phyloP scores from a whole-genome alignment of 1,140 invertebrate species.

The Globodera ellingtonae region DNA sequence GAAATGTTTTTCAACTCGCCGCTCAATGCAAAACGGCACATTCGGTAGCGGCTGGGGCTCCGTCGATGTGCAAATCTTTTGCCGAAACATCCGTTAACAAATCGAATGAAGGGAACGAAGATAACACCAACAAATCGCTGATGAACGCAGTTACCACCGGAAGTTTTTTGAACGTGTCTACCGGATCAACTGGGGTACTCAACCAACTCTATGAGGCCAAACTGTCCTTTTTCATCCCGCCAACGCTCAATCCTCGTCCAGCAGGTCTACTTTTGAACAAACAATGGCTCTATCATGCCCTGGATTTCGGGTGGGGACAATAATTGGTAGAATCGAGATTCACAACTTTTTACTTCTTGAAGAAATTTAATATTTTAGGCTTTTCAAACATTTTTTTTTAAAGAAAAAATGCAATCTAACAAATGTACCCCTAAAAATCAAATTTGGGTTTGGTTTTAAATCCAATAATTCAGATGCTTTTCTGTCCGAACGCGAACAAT shows the following conservation, averaged over 20 bases:
- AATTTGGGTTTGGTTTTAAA: too few species aligned
- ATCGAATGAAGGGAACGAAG: neutral
- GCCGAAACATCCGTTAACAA: neutral
- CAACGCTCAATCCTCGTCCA: slow-evolving; percentile 16
- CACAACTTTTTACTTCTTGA: too few species aligned
- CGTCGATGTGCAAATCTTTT: neutral
- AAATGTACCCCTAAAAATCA: too few species aligned
- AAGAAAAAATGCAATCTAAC: too few species aligned
- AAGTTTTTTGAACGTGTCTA: neutral
- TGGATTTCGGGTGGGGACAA: too few species aligned
- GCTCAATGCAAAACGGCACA: slow-evolving; percentile 9
- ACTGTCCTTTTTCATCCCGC: slow-evolving; percentile 21
- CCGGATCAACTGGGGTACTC: slow-evolving; percentile 10
- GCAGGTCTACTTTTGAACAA: slow-evolving; percentile 5
- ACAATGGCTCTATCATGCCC: too few species aligned
- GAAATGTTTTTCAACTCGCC: slow-evolving; percentile 6
- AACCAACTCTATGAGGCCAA: slow-evolving; percentile 22
- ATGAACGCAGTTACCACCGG: neutral
- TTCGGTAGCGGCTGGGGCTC: neutral
- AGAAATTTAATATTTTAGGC: too few species aligned
- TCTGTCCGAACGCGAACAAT: slow-evolving; percentile 4
- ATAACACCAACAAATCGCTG: neutral
- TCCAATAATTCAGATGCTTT: slow-evolving; percentile 6
- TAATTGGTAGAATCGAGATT: too few species aligned
- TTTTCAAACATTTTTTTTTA: too few species aligned